phyloP scores from a whole-genome alignment of 2,113 vertebrate species.

The Himantopus leucocephalus region DNA sequence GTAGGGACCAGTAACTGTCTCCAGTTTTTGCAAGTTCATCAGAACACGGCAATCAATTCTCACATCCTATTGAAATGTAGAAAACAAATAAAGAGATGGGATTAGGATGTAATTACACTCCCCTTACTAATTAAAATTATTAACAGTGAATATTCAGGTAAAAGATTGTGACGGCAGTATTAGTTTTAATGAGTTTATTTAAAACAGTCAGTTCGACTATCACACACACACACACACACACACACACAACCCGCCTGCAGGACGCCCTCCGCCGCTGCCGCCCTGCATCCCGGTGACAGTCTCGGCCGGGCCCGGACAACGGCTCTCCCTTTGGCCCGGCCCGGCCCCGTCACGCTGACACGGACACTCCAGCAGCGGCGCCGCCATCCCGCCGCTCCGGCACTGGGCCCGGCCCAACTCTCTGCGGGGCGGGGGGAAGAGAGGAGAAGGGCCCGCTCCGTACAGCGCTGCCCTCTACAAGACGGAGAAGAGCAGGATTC shows the following conservation, averaged over 20 bases:
- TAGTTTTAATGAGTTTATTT: neutral
- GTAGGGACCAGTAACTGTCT: neutral
- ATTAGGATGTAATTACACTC: neutral
- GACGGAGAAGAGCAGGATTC: neutral
- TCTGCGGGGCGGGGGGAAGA: no score
- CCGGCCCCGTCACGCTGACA: no score
- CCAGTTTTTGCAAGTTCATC: neutral
- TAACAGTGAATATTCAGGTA: neutral
- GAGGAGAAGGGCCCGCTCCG: no score
- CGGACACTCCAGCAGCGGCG: fast-evolving
- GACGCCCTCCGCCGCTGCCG: no score
- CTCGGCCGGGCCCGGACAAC: neutral
- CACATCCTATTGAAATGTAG: neutral
- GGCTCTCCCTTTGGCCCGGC: neutral
- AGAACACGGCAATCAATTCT: neutral
- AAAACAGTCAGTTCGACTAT: no score
- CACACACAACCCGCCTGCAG: no score
- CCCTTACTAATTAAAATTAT: neutral
- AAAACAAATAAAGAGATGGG: neutral
- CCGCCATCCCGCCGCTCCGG: neutral
- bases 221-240: no score
- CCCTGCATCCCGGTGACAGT: no score
- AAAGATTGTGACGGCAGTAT: neutral
- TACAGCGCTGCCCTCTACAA: fast-evolving
- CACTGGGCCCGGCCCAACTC: neutral